Evolutionary conservation across 2,113 vertebrate genomes (phyloP).

Genomic region (Hassar affinis): DNA sequence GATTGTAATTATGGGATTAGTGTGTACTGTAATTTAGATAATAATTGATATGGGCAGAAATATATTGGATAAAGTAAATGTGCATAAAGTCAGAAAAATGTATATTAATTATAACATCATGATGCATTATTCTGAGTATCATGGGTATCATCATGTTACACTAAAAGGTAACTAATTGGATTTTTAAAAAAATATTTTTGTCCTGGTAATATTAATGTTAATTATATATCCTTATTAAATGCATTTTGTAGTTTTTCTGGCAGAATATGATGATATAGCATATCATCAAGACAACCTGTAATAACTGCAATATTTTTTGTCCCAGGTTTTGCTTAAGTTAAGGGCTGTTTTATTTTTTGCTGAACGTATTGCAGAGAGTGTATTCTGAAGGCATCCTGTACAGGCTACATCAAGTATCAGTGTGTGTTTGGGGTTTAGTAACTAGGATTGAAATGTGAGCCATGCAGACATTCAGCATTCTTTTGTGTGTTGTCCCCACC

Average conservation of each 20-base stretch:
- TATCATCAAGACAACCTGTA: neutral
- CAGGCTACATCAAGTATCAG: constrained; percentile 2
- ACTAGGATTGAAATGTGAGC: constrained; percentile 39
- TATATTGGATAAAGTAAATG: neutral
- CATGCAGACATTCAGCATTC: constrained; percentile 57
- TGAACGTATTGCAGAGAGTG: neutral
- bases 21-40: neutral
- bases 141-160: neutral
- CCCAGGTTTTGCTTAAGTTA: neutral
- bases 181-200: neutral
- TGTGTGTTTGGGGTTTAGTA: constrained; percentile 5
- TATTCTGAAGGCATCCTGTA: neutral
- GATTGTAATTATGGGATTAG: neutral
- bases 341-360: too few relatives aligned
- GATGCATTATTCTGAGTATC: neutral
- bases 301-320: neutral
- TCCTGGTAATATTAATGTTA: neutral
- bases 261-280: neutral
- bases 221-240: neutral
- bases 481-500: constrained; percentile 17
- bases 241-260: neutral
- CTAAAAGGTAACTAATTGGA: too few relatives aligned
- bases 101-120: neutral
- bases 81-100: neutral
- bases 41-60: neutral